phyloP scores from a whole-genome alignment of 2,113 vertebrate species.

The Ceratotherium simum region DNA sequence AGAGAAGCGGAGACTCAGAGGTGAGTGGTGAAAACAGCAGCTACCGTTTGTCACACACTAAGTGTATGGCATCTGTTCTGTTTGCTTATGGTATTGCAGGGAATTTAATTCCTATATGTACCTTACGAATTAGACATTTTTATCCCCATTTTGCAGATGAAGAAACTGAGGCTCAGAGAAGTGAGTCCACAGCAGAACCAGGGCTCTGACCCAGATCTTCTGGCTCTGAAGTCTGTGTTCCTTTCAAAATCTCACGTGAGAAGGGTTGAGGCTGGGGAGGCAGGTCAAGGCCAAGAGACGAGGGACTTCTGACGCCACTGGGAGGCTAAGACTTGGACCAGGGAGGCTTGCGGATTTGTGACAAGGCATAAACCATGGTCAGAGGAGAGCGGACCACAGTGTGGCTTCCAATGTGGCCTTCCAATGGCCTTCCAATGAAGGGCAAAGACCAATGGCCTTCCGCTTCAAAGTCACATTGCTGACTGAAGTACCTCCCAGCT shows the following conservation, averaged over 20 bases:
- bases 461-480: background rate
- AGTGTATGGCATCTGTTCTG: fast-evolving
- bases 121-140: background rate
- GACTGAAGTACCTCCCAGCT: fast-evolving
- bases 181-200: background rate
- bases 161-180: background rate
- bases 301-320: background rate
- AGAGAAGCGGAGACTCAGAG: background rate
- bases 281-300: no score
- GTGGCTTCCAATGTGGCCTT: background rate
- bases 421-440: no score
- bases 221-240: background rate
- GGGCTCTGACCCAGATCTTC: background rate
- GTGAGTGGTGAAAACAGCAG: fast-evolving
- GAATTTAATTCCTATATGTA: background rate
- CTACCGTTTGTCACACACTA: fast-evolving
- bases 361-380: background rate
- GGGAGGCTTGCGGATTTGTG: background rate
- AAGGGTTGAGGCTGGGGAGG: background rate
- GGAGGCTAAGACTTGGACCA: background rate
- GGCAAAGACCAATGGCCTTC: background rate
- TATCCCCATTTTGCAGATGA: background rate
- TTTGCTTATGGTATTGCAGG: background rate
- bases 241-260: background rate
- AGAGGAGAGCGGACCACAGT: background rate